Conservation (phyloP, 2,113 vertebrate species). For the Oriolus oriolus region DNA sequence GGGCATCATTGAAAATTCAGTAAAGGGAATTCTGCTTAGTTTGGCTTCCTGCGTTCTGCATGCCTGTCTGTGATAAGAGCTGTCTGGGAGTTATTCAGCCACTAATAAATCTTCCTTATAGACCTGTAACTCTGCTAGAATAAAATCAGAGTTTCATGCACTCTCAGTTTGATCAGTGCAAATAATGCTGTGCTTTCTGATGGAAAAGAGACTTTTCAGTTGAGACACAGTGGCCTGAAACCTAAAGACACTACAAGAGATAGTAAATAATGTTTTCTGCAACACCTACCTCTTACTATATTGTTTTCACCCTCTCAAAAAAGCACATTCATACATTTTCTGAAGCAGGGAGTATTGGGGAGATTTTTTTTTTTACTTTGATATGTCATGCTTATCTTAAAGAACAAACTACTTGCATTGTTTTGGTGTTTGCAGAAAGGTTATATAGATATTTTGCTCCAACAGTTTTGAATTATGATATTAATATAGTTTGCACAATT, state of each 20-base stretch:
- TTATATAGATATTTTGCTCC: not conserved
- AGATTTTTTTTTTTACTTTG: not conserved
- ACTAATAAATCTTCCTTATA: conserved; percentile 62
- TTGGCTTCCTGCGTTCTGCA: conserved; percentile 52
- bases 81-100: conserved; percentile 54
- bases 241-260: not conserved
- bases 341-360: not conserved
- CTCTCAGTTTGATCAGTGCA: conserved; percentile 27
- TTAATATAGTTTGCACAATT: not conserved
- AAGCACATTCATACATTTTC: not conserved
- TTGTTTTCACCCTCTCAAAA: not conserved
- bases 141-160: conserved; percentile 26
- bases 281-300: not conserved
- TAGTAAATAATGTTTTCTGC: not conserved
- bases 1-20: conserved; percentile 64
- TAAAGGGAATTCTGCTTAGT: conserved; percentile 62
- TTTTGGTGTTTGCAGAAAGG: not conserved
- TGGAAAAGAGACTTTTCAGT: not conserved
- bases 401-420: not conserved
- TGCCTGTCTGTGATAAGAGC: conserved; percentile 61
- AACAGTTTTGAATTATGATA: not conserved
- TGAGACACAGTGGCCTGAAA: not conserved
- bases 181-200: conserved; percentile 11
- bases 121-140: conserved; percentile 1
- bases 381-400: not conserved